Evolutionary conservation across 1,140 invertebrate species (phyloP).

Genomic region (Aphelenchoides avenae): DNA sequence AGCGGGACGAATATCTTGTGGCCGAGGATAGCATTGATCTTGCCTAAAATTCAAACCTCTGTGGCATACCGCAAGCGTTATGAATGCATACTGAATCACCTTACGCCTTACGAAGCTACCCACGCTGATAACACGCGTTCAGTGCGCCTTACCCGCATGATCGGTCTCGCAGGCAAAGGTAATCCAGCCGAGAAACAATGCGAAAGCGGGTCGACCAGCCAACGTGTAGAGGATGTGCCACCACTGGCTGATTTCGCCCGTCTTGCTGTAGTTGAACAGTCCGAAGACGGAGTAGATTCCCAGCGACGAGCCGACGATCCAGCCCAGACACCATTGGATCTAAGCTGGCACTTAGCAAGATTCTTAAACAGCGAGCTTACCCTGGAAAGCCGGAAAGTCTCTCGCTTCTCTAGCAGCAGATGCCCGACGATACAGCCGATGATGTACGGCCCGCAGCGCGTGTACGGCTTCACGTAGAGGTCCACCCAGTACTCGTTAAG

Average conservation of each 20-base stretch:
- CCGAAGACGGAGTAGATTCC: slow-evolving; percentile 57
- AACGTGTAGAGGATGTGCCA: slow-evolving; percentile 72
- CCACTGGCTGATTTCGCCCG: slow-evolving; percentile 52
- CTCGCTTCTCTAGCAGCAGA: slow-evolving; percentile 22
- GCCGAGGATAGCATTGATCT: slow-evolving; percentile 49
- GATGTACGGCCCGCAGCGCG: slow-evolving; percentile 63
- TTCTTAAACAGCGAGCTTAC: slow-evolving; percentile 8
- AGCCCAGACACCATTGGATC: slow-evolving; percentile 42
- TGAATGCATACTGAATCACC: slow-evolving; percentile 9
- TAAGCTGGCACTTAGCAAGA: slow-evolving; percentile 16
- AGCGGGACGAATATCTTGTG: slow-evolving; percentile 61
- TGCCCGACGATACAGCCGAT: slow-evolving; percentile 63
- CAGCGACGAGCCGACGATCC: slow-evolving; percentile 37
- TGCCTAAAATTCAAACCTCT: slow-evolving; percentile 21
- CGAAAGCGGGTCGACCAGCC: slow-evolving; percentile 78
- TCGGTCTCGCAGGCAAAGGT: slow-evolving; percentile 81
- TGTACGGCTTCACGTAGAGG: slow-evolving; percentile 71
- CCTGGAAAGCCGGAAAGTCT: slow-evolving; percentile 29
- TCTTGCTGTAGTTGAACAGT: slow-evolving; percentile 50
- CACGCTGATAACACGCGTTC: too few species aligned
- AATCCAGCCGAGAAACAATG: slow-evolving; percentile 75
- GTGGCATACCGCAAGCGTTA: neutral
- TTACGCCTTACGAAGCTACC: too few species aligned
- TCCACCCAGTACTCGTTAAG: slow-evolving; percentile 72
- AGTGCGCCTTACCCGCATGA: slow-evolving; percentile 69